phyloP scores from a whole-genome alignment of 2,797 vertebrate genomes.

The Rhyacichthys aspro region DNA sequence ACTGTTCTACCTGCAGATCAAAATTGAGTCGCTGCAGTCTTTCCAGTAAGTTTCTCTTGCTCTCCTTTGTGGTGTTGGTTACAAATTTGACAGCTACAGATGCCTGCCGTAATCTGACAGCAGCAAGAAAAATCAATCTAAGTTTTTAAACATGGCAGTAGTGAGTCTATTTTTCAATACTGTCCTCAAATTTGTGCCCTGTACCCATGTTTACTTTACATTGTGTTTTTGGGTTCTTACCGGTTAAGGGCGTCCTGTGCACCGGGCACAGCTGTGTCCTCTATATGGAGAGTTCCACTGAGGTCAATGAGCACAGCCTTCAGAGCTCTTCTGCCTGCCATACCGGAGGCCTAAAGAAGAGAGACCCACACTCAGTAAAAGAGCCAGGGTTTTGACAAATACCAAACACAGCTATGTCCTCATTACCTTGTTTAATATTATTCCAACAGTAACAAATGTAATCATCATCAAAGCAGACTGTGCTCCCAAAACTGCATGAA shows the following conservation, averaged over 20 bases:
- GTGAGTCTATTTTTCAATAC: too few relatives aligned
- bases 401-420: too few relatives aligned
- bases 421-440: too few relatives aligned
- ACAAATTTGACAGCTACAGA: conserved; percentile 89
- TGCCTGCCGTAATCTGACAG: conserved; percentile 82
- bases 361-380: neutral
- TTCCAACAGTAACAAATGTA: too few relatives aligned
- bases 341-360: conserved; percentile 51
- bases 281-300: conserved; percentile 93
- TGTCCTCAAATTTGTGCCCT: too few relatives aligned
- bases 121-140: neutral
- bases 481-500: too few relatives aligned
- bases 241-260: conserved; percentile 92
- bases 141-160: too few relatives aligned
- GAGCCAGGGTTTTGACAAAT: too few relatives aligned
- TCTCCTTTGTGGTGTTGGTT: conserved; percentile 97
- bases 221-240: conserved; percentile 59
- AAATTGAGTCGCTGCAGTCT: conserved; percentile 86
- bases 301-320: conserved; percentile 96
- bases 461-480: neutral
- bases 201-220: neutral
- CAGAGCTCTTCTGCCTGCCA: conserved; percentile 84
- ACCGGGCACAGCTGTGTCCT: conserved; percentile 90
- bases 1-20: conserved; percentile 79
- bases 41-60: conserved; percentile 86